These are phyloP conservation scores for Anthonomus grandis DNA, from an alignment of 1,140 invertebrate species.

Conservation along the genomic window DNA sequence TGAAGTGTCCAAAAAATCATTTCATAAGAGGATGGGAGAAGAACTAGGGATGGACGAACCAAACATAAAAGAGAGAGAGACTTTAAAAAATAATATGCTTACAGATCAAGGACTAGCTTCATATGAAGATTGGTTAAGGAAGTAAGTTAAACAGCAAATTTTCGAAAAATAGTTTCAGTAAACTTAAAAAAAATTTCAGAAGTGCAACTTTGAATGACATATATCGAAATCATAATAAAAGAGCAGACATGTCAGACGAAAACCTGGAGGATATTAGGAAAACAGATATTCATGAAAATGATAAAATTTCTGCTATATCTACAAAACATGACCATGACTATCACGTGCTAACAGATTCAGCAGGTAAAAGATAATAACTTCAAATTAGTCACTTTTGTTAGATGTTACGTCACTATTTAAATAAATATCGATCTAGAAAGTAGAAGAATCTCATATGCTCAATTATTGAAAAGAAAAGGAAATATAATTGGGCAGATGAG, in stretches of 20 bases:
- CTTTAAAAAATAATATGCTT: slow-evolving; percentile 37
- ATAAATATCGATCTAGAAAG: no score
- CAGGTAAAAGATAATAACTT: not conserved
- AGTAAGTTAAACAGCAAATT: slow-evolving; percentile 51
- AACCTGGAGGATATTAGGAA: not conserved
- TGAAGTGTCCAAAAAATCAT: slow-evolving; percentile 52
- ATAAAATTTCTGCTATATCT: not conserved
- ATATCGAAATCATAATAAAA: slow-evolving; percentile 53
- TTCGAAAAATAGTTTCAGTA: not conserved
- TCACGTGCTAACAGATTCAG: not conserved
- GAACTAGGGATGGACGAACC: slow-evolving; percentile 41
- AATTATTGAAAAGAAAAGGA: no score
- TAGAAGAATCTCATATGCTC: no score
- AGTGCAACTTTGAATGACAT: slow-evolving; percentile 61
- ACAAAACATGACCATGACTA: slow-evolving; percentile 4
- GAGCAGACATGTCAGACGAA: not conserved
- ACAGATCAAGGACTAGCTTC: slow-evolving; percentile 63
- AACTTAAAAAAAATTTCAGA: slow-evolving; percentile 39
- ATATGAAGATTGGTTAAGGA: slow-evolving; percentile 67
- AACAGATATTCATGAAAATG: not conserved
- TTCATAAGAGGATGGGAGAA: slow-evolving; percentile 52
- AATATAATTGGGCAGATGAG: no score
- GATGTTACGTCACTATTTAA: no score
- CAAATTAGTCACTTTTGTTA: no score
- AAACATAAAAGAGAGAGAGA: slow-evolving; percentile 10